Conservation (phyloP, 2,797 vertebrate species). For the Microctenopoma lineatum region DNA sequence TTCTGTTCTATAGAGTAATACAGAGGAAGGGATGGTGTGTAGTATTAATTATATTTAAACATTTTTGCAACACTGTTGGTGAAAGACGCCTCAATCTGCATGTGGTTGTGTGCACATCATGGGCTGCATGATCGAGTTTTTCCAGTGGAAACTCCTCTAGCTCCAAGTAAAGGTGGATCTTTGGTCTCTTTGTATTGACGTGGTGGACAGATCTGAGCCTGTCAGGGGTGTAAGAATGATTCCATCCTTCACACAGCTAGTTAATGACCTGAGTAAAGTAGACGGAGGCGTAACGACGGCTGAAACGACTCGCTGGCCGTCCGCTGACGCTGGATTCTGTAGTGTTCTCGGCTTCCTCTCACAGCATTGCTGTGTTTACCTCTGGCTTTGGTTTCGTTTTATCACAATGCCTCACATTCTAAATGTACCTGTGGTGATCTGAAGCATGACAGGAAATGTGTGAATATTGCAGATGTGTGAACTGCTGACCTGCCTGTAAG, state of each 20-base stretch:
- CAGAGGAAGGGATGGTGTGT: neutral
- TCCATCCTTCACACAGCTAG: neutral
- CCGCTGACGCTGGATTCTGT: slow-evolving; percentile 39
- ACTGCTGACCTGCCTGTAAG: slow-evolving; percentile 89
- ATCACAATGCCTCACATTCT: slow-evolving; percentile 52
- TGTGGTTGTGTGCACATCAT: neutral
- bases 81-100: neutral
- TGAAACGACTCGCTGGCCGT: slow-evolving; percentile 38
- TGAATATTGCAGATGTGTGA: slow-evolving; percentile 98
- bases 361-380: slow-evolving; percentile 39
- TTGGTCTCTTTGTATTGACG: neutral
- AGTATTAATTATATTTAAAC: neutral
- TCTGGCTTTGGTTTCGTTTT: slow-evolving; percentile 61
- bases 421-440: slow-evolving; percentile 68
- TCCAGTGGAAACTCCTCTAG: neutral
- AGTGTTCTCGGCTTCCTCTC: slow-evolving; percentile 52
- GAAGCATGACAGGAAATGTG: slow-evolving; percentile 85
- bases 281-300: neutral
- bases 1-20: neutral
- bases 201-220: neutral
- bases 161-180: neutral
- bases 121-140: slow-evolving; percentile 10
- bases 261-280: neutral
- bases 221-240: neutral
- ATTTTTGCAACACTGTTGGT: neutral